Evolutionary conservation across 2,888 invertebrate species (phyloP).

Genomic region (Chaetoderma sp.): DNA sequence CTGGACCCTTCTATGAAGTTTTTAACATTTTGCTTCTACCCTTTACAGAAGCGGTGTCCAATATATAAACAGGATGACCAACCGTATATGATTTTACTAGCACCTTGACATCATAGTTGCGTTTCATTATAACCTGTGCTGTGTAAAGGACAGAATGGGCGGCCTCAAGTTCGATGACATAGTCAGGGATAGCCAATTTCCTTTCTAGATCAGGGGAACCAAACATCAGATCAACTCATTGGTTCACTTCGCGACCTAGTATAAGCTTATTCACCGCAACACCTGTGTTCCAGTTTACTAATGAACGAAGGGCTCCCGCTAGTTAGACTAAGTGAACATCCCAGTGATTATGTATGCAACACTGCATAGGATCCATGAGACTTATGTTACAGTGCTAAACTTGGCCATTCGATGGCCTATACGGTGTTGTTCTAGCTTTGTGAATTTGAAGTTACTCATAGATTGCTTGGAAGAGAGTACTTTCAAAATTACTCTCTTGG

Average conservation of each 20-base stretch:
- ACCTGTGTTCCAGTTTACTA: not conserved
- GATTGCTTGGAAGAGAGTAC: slow-evolving; percentile 4
- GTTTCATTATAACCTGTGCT: not conserved
- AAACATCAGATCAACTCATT: not conserved
- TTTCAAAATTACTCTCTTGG: slow-evolving; percentile 16
- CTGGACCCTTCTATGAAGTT: not conserved
- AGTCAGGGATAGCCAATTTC: not conserved
- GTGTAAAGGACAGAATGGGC: not conserved
- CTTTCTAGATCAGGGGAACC: not conserved
- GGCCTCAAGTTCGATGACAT: not conserved
- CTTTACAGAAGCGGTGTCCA: too few species aligned
- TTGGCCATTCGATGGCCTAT: not conserved
- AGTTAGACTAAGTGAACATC: not conserved
- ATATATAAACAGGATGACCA: too few species aligned
- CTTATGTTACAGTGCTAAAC: not conserved
- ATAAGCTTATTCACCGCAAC: not conserved
- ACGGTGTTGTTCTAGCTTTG: slow-evolving; percentile 13
- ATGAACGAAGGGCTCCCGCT: not conserved
- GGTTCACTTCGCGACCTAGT: not conserved
- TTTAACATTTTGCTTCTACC: too few species aligned
- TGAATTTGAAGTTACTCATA: slow-evolving; percentile 9
- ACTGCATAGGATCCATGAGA: not conserved
- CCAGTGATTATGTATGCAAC: not conserved
- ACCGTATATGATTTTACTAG: not conserved
- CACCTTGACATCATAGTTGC: not conserved